Percentiles rank a stretch among this genome's conserved stretches.
Conservation (phyloP, 2,888 invertebrate genomes). For the Ophioninae sp. region DNA sequence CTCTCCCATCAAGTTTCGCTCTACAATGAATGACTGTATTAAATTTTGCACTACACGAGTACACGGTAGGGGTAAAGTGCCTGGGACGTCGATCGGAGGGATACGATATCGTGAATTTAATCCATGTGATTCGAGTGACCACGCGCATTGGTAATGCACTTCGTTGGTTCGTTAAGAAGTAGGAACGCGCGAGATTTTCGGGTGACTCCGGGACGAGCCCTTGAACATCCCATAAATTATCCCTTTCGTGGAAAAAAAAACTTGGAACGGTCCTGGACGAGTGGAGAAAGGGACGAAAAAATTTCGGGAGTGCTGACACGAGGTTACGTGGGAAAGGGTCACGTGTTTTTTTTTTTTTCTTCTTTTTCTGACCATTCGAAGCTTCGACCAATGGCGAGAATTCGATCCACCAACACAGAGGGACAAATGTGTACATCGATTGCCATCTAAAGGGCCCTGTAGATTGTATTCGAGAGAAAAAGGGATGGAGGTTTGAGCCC, state of each 20-base stretch:
- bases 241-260: slow-evolving; percentile 13
- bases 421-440: slow-evolving; percentile 5
- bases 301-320: slow-evolving; percentile 14
- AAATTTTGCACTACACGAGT: slow-evolving; percentile 1
- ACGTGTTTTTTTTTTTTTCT: slow-evolving; percentile 30
- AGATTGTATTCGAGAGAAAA: not conserved
- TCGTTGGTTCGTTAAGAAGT: slow-evolving; percentile 13
- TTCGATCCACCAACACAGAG: slow-evolving; percentile 29
- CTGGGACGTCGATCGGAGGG: slow-evolving; percentile 28
- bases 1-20: slow-evolving; percentile 8
- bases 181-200: slow-evolving; percentile 36
- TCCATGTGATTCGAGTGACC: slow-evolving; percentile 26
- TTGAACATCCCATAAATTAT: slow-evolving; percentile 54
- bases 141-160: slow-evolving; percentile 9
- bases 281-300: slow-evolving; percentile 43
- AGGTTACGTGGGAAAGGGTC: slow-evolving; percentile 51
- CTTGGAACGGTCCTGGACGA: slow-evolving; percentile 28
- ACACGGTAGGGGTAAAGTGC: not conserved
- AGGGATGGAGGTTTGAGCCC: not conserved
- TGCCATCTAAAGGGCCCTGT: slow-evolving; percentile 8
- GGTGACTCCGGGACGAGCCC: slow-evolving; percentile 34
- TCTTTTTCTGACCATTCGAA: not conserved
- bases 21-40: not conserved
- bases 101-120: slow-evolving; percentile 13
- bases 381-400: slow-evolving; percentile 20